phyloP scores from a whole-genome alignment of 2,797 vertebrate genomes.

The Macropodus opercularis region DNA sequence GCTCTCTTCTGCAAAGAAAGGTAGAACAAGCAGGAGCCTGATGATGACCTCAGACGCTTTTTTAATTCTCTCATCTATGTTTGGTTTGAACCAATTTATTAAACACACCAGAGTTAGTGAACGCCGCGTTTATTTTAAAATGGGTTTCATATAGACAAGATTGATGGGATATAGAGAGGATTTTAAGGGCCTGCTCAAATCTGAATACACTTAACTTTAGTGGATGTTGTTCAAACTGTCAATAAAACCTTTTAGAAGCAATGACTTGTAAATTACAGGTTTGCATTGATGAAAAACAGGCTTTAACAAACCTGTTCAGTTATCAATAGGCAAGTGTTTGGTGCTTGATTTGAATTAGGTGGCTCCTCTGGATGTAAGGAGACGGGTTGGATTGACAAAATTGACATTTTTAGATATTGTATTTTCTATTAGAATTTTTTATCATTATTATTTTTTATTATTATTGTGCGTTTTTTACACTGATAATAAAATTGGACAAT shows the following conservation, averaged over 20 bases:
- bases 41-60: constrained; percentile 87
- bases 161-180: constrained; percentile 6
- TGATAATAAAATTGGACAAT: constrained; percentile 28
- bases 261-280: constrained; percentile 33
- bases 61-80: constrained; percentile 8
- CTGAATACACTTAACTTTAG: constrained; percentile 1
- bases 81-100: constrained; percentile 1
- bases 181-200: neutral
- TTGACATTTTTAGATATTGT: too few species aligned
- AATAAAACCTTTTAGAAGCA: constrained; percentile 10
- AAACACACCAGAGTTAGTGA: neutral
- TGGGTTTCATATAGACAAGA: too few species aligned
- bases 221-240: constrained; percentile 2
- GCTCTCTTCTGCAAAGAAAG: constrained; percentile 73
- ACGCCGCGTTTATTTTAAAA: neutral
- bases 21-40: constrained; percentile 87
- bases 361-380: neutral
- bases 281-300: constrained; percentile 19
- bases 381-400: too few species aligned
- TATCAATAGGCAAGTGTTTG: constrained; percentile 27
- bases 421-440: too few species aligned
- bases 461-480: neutral
- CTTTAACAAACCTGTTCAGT: constrained; percentile 14
- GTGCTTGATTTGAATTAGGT: constrained; percentile 15
- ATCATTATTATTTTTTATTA: too few species aligned